These are phyloP conservation scores for Hydractinia symbiolongicarpus DNA, from an alignment of 30 jellyfish, hydroid and myxozoan species.

Conservation along the genomic window DNA sequence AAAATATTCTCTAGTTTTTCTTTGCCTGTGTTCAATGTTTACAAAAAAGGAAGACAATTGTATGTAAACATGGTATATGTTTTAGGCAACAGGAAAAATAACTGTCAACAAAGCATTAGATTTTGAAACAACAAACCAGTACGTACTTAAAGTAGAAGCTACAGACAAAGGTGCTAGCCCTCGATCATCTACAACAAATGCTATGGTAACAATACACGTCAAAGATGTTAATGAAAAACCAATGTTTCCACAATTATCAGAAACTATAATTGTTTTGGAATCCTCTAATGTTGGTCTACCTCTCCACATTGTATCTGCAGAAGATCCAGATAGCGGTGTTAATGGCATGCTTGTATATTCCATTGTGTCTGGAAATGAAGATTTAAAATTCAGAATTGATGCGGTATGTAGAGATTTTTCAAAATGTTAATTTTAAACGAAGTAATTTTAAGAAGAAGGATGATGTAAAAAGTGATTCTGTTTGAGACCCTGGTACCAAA, in stretches of 20 bases:
- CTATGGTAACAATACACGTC: background rate
- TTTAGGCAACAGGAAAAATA: background rate
- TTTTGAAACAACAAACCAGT: conserved; percentile 44
- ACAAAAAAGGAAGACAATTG: conserved; percentile 40
- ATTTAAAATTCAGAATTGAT: background rate
- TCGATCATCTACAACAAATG: conserved; percentile 1
- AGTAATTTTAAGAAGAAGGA: too few species aligned
- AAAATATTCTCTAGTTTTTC: conserved; percentile 33
- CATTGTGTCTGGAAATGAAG: background rate
- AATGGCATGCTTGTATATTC: conserved; percentile 5
- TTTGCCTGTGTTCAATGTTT: conserved; percentile 22
- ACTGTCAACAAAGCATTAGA: conserved; percentile 26
- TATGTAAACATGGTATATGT: background rate
- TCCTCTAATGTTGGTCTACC: background rate
- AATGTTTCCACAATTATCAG: background rate
- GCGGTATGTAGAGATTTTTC: background rate
- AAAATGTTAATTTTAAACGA: background rate
- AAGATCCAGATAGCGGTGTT: background rate
- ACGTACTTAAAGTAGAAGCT: conserved; percentile 38
- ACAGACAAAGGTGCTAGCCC: conserved; percentile 25
- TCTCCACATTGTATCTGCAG: background rate
- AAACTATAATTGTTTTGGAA: background rate
- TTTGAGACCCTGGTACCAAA: too few species aligned
- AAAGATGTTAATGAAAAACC: conserved; percentile 12
- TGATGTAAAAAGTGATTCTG: too few species aligned